These are phyloP conservation scores for Brachyalestes nurse DNA, from an alignment of 2,797 vertebrate species.

Conservation along the genomic window DNA sequence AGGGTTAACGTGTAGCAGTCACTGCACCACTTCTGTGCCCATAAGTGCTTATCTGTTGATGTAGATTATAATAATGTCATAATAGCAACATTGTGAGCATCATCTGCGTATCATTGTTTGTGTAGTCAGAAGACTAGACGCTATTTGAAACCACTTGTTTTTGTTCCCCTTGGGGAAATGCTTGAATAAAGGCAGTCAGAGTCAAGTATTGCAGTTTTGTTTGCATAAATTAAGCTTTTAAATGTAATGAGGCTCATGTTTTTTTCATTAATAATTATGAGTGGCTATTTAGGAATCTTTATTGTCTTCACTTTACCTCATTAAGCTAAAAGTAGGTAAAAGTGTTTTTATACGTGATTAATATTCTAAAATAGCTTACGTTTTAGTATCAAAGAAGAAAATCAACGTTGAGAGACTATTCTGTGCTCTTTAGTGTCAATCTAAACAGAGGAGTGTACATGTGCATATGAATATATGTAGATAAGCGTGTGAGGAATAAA, in stretches of 20 bases:
- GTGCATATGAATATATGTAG: constrained; percentile 27
- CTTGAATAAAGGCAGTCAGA: background rate
- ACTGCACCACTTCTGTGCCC: background rate
- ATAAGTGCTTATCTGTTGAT: background rate
- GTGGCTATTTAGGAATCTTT: constrained; percentile 6
- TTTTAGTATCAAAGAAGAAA: constrained; percentile 13
- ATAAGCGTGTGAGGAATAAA: constrained; percentile 23
- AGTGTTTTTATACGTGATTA: constrained; percentile 23
- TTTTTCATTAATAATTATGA: constrained; percentile 14
- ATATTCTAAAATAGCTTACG: background rate
- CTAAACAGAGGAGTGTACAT: constrained; percentile 5
- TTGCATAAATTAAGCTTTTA: background rate
- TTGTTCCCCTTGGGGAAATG: background rate
- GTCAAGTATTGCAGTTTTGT: background rate
- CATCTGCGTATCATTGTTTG: background rate
- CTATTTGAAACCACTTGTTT: background rate
- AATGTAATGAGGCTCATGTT: constrained; percentile 8
- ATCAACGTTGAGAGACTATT: background rate
- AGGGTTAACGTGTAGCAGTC: background rate
- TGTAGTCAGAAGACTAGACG: background rate
- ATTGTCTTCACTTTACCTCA: constrained; percentile 7
- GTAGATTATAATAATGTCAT: constrained; percentile 1
- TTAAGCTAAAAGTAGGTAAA: constrained; percentile 21
- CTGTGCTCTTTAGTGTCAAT: background rate
- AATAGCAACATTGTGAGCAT: background rate